Evolutionary conservation across 1,140 invertebrate species (phyloP).

Genomic region (Triops cancriformis): DNA sequence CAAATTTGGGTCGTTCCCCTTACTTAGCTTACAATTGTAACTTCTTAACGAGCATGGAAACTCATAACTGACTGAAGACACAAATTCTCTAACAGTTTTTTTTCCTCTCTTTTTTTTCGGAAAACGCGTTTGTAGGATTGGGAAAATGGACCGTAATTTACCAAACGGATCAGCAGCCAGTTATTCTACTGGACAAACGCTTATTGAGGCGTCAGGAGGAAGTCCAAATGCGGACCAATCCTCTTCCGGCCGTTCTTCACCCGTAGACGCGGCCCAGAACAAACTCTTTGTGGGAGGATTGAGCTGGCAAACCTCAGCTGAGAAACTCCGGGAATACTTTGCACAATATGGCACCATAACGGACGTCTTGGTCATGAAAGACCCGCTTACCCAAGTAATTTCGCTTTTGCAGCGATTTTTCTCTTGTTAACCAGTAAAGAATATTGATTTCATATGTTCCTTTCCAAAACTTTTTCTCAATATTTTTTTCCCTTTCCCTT

Average conservation of each 20-base stretch:
- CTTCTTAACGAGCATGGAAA: constrained; percentile 13
- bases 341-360: constrained; percentile 82
- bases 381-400: constrained; percentile 82
- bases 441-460: not conserved
- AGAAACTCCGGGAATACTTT: constrained; percentile 82
- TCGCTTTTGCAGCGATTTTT: not conserved
- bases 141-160: constrained; percentile 10
- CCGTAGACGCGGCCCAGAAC: constrained; percentile 63
- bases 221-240: constrained; percentile 14
- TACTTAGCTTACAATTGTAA: no score
- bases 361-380: constrained; percentile 90
- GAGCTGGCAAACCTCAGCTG: constrained; percentile 83
- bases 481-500: constrained; percentile 34
- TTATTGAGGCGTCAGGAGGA: constrained; percentile 11
- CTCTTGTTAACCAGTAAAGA: not conserved
- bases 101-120: not conserved
- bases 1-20: no score
- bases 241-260: constrained; percentile 25
- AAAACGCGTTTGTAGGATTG: not conserved
- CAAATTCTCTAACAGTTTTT: not conserved
- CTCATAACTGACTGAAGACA: not conserved
- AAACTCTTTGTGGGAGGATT: constrained; percentile 84
- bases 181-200: not conserved
- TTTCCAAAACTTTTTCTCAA: not conserved
- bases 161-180: not conserved